These are phyloP conservation scores for Stictocephala bisonia DNA, from an alignment of 2,888 invertebrate species.

Conservation along the genomic window DNA sequence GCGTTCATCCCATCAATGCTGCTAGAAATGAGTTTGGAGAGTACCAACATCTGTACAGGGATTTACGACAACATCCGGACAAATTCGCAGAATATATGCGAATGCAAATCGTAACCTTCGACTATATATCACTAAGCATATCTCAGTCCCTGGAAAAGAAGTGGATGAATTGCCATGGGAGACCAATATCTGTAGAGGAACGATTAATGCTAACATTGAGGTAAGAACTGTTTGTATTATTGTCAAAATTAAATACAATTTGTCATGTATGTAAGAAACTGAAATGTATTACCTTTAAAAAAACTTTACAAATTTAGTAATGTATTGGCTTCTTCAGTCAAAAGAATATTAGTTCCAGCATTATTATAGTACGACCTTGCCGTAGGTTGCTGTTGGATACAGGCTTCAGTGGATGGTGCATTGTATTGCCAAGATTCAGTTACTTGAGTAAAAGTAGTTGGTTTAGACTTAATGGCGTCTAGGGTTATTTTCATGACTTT, in stretches of 20 bases:
- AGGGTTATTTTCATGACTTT: slow-evolving; percentile 3
- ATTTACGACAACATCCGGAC: slow-evolving; percentile 10
- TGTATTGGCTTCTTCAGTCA: slow-evolving; percentile 9
- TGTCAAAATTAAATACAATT: slow-evolving; percentile 9
- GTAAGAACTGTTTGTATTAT: slow-evolving; percentile 13
- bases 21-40: slow-evolving; percentile 2
- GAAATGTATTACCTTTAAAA: not conserved
- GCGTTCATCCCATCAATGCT: slow-evolving; percentile 7
- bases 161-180: slow-evolving; percentile 2
- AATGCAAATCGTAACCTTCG: slow-evolving; percentile 13
- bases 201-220: slow-evolving; percentile 13
- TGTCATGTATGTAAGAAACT: slow-evolving; percentile 2
- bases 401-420: slow-evolving; percentile 13
- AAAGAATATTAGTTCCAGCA: slow-evolving; percentile 13
- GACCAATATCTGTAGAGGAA: slow-evolving; percentile 13
- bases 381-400: slow-evolving; percentile 13
- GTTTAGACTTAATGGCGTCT: slow-evolving; percentile 7
- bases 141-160: slow-evolving; percentile 13
- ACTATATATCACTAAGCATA: slow-evolving; percentile 7
- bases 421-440: slow-evolving; percentile 6
- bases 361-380: slow-evolving; percentile 4
- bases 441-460: slow-evolving; percentile 7
- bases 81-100: slow-evolving; percentile 7
- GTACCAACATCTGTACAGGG: slow-evolving; percentile 10
- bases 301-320: not conserved